Conservation (phyloP, 2,888 invertebrate species). For the Pachydiplax longipennis region DNA sequence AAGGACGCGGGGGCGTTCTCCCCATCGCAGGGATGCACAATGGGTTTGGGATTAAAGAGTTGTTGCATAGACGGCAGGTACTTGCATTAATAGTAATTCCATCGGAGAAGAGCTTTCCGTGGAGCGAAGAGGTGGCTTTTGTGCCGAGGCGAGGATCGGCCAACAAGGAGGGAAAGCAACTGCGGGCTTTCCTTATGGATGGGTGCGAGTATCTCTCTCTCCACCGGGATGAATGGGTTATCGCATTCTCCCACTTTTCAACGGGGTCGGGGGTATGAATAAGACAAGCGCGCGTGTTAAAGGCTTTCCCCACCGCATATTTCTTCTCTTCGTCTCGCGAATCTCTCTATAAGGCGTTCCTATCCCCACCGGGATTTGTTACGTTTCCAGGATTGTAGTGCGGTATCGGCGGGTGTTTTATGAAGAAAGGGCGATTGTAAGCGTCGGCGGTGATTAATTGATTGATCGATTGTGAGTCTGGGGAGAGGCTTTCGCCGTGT, state of each 20-base stretch:
- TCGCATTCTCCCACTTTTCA: conserved; percentile 19
- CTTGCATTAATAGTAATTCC: conserved; percentile 7
- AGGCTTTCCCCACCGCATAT: not conserved
- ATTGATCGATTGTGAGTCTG: conserved; percentile 22
- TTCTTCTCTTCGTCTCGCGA: not conserved
- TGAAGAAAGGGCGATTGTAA: not conserved
- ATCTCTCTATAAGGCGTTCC: no score
- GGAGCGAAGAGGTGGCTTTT: not conserved
- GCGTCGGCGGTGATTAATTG: conserved; percentile 8
- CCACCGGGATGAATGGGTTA: conserved; percentile 17
- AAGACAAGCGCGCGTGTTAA: conserved; percentile 19
- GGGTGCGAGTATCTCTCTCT: not conserved
- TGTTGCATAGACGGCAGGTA: not conserved
- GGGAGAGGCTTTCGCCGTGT: not conserved
- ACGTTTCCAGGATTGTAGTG: not conserved
- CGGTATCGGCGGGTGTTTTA: not conserved
- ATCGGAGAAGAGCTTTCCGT: not conserved
- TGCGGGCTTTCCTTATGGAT: not conserved
- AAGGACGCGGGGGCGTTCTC: no score
- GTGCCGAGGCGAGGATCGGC: not conserved
- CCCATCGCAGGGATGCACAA: not conserved
- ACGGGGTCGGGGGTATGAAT: not conserved
- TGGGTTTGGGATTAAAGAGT: not conserved
- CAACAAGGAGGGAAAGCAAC: not conserved
- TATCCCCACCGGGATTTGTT: not conserved